phyloP scores from a whole-genome alignment of 2,888 invertebrate genomes.

The Thereva nobilitata region DNA sequence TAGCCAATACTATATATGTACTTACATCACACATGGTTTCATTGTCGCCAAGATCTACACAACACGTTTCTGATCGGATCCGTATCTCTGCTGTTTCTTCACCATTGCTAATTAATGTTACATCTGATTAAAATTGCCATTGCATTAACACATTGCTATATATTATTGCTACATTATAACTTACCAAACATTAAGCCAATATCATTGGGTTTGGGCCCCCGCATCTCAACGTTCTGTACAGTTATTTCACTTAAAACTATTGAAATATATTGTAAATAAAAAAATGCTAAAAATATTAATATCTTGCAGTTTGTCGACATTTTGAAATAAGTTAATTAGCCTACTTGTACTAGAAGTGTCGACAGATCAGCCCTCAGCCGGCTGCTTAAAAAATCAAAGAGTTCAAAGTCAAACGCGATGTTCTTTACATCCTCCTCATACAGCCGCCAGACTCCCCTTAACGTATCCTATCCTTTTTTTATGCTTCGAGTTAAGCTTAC shows the following conservation, averaged over 20 bases:
- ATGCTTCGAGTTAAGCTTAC: no score
- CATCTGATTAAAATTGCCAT: constrained; percentile 45
- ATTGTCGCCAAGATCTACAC: constrained; percentile 46
- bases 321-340: no score
- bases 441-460: no score
- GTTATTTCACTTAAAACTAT: constrained; percentile 16
- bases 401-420: no score
- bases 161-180: neutral
- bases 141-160: neutral
- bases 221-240: constrained; percentile 46
- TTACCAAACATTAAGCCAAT: constrained; percentile 55
- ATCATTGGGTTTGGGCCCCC: constrained; percentile 50
- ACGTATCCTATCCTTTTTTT: no score
- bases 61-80: constrained; percentile 47
- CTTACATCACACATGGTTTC: constrained; percentile 43
- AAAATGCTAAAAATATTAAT: constrained; percentile 10
- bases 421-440: no score
- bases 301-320: no score
- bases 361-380: no score
- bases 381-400: no score
- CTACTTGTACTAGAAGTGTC: no score
- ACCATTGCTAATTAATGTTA: constrained; percentile 47
- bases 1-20: neutral
- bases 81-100: constrained; percentile 41
- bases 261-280: neutral